A percentile compares a stretch with the other conserved stretches of the same genome.
Conservation (phyloP, 2,797 vertebrate genomes). For the Linurgus olivaceus region DNA sequence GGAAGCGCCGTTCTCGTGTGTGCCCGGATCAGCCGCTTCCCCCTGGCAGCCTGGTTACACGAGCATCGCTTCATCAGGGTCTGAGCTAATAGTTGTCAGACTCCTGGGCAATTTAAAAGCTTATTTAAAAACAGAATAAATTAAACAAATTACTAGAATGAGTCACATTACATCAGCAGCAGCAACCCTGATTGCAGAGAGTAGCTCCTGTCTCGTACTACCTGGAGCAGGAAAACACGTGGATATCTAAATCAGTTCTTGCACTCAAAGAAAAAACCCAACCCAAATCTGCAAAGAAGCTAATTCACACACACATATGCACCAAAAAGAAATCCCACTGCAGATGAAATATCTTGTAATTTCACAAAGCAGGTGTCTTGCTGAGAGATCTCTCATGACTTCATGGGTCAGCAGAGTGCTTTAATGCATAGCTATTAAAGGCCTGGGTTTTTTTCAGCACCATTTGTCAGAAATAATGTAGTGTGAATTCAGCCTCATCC, state of each 20-base stretch:
- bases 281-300: neutral
- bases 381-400: neutral
- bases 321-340: neutral
- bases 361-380: neutral
- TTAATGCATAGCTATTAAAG: neutral
- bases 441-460: neutral
- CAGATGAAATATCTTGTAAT: neutral
- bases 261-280: neutral
- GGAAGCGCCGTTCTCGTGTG: fast-evolving
- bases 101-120: neutral
- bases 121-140: constrained; percentile 28
- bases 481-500: neutral
- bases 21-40: neutral
- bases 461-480: constrained; percentile 30
- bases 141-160: neutral
- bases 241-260: neutral
- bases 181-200: neutral
- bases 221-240: neutral
- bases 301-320: neutral
- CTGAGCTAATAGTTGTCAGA: neutral
- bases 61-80: neutral
- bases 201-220: neutral
- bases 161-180: neutral
- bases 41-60: fast-evolving
- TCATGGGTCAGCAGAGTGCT: neutral